Base-by-base conservation (phyloP, 2,888 invertebrate species). In the Standfussiana lucernea region DNA sequence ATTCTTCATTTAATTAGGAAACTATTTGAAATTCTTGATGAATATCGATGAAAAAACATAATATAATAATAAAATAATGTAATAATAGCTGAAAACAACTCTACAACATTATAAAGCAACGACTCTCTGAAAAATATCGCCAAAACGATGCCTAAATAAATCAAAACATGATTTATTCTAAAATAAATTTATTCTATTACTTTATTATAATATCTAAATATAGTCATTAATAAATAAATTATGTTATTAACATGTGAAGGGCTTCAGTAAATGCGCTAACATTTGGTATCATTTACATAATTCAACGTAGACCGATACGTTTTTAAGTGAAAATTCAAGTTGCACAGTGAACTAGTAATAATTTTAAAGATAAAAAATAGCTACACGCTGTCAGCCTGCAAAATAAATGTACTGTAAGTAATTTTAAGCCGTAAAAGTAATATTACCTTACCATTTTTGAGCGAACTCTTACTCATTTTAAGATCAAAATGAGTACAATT, bases 191-290 rank as follows among this genome's bases (percentile, higher is more conserved):
- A 88, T 77, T 82, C 77, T 86, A 90, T 86, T 78, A 85, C 67
- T 83, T 79, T 79, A 88, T 74, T 75, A 81, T 77, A 79, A 72
- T 79, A 84, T 82, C 85, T 89, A 86, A 82, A 82, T 86, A 82
- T 74, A 75, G 82, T 80, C 42, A 79, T 85, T 84, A 85, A 86
- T 85, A 86, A 85, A 90, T 89, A 83, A 90, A 87, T 88, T 77
- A 83, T 77, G 64, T 80, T 80, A 79, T 71, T 79, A 86, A 90
- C 85, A 87, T 59, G 53, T 72, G 70, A 79, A 85, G 74, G 76
- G 77, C 42, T 82, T 70, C 61, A 86, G 82, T 94, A 95, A 95
- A 95, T 94, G 94, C 94, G 88, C 89, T 89, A 88, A 91, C 90
- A 91, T 95, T 95, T 94, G 94, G 94, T 92, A 92, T 91, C 40